A percentile compares a stretch with the other conserved stretches of the same genome.
Conservation (phyloP, 2,888 invertebrate species). For the Tromatobia lineatoria region DNA sequence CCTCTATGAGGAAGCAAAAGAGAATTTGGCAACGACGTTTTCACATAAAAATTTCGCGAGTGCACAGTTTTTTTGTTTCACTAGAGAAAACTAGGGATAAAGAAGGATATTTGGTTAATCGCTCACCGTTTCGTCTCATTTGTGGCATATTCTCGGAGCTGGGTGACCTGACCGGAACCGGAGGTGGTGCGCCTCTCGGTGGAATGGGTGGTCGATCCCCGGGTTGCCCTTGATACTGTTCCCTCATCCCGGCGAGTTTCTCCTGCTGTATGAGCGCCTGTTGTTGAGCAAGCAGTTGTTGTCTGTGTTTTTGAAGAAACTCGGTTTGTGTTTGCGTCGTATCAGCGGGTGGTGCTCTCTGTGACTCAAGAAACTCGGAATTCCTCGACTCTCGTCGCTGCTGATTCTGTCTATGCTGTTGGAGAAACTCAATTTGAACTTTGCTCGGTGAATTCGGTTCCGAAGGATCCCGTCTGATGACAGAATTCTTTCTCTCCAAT, state of each 20-base stretch:
- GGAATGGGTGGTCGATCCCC: slow-evolving; percentile 88
- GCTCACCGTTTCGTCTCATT: slow-evolving; percentile 80
- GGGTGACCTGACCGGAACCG: slow-evolving; percentile 86
- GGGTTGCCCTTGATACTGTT: slow-evolving; percentile 75
- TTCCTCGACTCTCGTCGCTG: slow-evolving; percentile 82
- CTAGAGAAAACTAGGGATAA: no score
- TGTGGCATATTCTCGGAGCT: slow-evolving; percentile 83
- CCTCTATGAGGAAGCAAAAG: no score
- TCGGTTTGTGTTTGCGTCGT: slow-evolving; percentile 86
- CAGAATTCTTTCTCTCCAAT: slow-evolving; percentile 84
- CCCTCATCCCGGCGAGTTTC: slow-evolving; percentile 75
- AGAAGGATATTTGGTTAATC: neutral
- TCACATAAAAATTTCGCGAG: no score
- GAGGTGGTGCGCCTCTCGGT: slow-evolving; percentile 88
- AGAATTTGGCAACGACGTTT: no score
- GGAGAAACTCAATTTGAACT: slow-evolving; percentile 82
- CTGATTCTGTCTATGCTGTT: slow-evolving; percentile 81
- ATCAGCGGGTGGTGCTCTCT: slow-evolving; percentile 36
- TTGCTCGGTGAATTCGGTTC: slow-evolving; percentile 78
- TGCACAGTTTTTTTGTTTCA: no score
- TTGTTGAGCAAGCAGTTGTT: slow-evolving; percentile 83
- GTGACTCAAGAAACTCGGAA: slow-evolving; percentile 72
- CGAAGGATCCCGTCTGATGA: slow-evolving; percentile 81
- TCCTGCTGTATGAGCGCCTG: slow-evolving; percentile 81
- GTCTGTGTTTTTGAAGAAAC: slow-evolving; percentile 86